These are phyloP conservation scores for Aulostomus chinensis DNA, from an alignment of 2,797 vertebrate genomes.

Conservation along the genomic window DNA sequence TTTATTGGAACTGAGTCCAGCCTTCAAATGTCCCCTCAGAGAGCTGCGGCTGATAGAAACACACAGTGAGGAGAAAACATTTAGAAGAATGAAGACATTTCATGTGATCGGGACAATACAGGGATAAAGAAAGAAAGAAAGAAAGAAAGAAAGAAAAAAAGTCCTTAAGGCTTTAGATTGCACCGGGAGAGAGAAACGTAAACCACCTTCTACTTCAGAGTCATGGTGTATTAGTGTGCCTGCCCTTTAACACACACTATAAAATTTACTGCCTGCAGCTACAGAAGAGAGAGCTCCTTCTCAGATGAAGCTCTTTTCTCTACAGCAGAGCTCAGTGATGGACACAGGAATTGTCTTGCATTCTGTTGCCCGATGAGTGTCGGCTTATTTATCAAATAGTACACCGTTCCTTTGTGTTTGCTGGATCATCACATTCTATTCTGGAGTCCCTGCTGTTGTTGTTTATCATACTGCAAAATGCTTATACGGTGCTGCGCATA, in stretches of 20 bases:
- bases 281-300: conserved; percentile 16
- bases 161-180: conserved; percentile 9
- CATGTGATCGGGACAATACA: conserved; percentile 5
- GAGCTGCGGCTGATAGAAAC: not conserved
- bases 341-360: conserved; percentile 17
- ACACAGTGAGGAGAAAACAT: too few species aligned
- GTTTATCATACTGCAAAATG: conserved; percentile 51
- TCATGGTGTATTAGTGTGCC: not conserved
- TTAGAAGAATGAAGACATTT: too few species aligned
- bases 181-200: conserved; percentile 16
- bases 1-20: too few species aligned
- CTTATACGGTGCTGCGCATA: conserved; percentile 20
- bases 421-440: conserved; percentile 48
- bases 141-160: conserved; percentile 15
- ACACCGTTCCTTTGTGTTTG: conserved; percentile 8
- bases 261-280: conserved; percentile 22
- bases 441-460: conserved; percentile 19
- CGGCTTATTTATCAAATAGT: conserved; percentile 29
- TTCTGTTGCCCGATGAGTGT: not conserved
- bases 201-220: conserved; percentile 4
- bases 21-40: not conserved
- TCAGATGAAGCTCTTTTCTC: conserved; percentile 20
- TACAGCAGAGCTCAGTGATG: conserved; percentile 16
- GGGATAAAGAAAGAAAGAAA: conserved; percentile 5
- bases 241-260: conserved; percentile 9